Conservation (phyloP, 2,888 invertebrate species). For the Drosophila planitibia region DNA sequence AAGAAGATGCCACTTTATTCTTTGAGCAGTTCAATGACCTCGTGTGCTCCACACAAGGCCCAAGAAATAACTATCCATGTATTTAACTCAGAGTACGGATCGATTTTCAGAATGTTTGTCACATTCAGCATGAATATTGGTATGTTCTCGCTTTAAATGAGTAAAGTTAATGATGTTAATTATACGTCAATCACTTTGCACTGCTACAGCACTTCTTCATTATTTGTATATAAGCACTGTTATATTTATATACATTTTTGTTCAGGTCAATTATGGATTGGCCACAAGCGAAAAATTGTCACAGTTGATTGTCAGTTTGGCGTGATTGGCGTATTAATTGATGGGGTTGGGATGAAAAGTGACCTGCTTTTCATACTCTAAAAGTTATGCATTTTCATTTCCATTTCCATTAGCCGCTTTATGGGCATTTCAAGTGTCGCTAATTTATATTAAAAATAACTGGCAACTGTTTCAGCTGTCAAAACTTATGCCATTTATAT, state of each 20-base stretch:
- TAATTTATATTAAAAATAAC: conserved; percentile 59
- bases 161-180: conserved; percentile 42
- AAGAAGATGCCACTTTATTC: conserved; percentile 1
- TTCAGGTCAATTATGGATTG: conserved; percentile 45
- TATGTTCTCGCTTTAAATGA: conserved; percentile 6
- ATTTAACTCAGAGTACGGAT: background rate
- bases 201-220: conserved; percentile 24
- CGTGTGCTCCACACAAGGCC: conserved; percentile 25
- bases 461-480: conserved; percentile 67
- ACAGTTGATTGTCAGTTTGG: conserved; percentile 66
- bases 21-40: conserved; percentile 66
- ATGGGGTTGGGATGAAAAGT: background rate
- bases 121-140: background rate
- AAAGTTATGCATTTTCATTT: conserved; percentile 32
- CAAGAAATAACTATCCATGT: background rate
- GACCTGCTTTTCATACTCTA: conserved; percentile 1
- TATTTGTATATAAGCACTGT: conserved; percentile 25
- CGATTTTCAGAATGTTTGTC: background rate
- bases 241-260: background rate
- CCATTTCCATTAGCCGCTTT: conserved; percentile 37
- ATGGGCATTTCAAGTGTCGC: conserved; percentile 24
- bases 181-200: conserved; percentile 37
- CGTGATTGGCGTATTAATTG: conserved; percentile 29
- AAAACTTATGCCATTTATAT: conserved; percentile 78
- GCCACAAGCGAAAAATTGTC: conserved; percentile 56